Evolutionary conservation across 2,888 invertebrate genomes (phyloP).

Genomic region (Parnassius apollo): DNA sequence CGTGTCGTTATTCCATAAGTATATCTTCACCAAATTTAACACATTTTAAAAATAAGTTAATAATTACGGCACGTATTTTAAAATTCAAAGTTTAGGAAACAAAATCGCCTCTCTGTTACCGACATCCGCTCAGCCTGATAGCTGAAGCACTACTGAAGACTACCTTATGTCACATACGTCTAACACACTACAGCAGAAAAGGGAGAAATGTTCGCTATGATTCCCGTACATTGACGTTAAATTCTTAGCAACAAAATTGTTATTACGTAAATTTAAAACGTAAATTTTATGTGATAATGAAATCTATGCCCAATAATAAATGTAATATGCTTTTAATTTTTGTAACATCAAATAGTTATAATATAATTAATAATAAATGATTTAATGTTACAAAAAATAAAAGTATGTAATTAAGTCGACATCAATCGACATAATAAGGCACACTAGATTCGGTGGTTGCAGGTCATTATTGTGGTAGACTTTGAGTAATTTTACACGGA

Average conservation of each 20-base stretch:
- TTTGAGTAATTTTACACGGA: too few species aligned
- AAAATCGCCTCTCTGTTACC: conserved; percentile 46
- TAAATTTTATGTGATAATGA: neutral
- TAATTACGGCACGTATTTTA: conserved; percentile 39
- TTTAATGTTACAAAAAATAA: too few species aligned
- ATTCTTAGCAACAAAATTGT: neutral
- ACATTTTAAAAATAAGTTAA: neutral
- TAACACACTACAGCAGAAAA: neutral
- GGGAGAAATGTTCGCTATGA: conserved; percentile 2
- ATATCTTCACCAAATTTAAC: conserved; percentile 6
- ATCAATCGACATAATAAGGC: too few species aligned
- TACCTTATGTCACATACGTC: conserved; percentile 20
- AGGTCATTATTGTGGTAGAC: too few species aligned
- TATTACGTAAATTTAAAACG: neutral
- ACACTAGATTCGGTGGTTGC: too few species aligned
- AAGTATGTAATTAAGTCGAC: too few species aligned
- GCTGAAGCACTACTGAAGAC: conserved; percentile 63
- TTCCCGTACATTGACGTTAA: conserved; percentile 24
- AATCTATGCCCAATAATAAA: neutral
- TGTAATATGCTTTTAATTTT: neutral
- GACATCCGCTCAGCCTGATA: conserved; percentile 53
- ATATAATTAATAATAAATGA: too few species aligned
- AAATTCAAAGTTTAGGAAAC: conserved; percentile 52
- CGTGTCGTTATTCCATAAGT: neutral
- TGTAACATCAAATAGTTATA: too few species aligned